Percentiles rank a stretch among this genome's conserved stretches.
phyloP scores from a whole-genome alignment of 2,888 invertebrate species.

The Melanotus villosus region DNA sequence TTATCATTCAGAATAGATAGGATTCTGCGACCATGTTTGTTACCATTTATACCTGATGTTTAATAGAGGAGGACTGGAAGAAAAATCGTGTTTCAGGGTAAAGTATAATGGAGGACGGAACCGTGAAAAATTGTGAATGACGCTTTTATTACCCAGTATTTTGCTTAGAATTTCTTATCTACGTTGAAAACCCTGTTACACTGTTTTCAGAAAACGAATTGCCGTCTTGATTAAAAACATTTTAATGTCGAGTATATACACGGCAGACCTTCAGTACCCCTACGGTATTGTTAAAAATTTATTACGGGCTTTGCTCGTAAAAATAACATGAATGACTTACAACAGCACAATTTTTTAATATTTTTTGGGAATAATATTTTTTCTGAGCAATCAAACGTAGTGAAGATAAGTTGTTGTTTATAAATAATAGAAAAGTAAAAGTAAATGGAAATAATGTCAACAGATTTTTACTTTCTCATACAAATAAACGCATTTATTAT shows the following conservation, averaged over 20 bases:
- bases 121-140: conserved; percentile 23
- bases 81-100: conserved; percentile 13
- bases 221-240: neutral
- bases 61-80: conserved; percentile 24
- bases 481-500: too few relatives aligned
- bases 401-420: too few relatives aligned
- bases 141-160: conserved; percentile 14
- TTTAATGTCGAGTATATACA: neutral
- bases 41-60: conserved; percentile 41
- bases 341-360: too few relatives aligned
- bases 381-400: too few relatives aligned
- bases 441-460: too few relatives aligned
- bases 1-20: conserved; percentile 56
- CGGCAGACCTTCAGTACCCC: too few relatives aligned
- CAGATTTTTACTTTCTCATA: too few relatives aligned
- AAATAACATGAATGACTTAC: too few relatives aligned
- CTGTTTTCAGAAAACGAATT: neutral
- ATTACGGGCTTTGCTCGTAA: too few relatives aligned
- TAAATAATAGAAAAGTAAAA: too few relatives aligned
- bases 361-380: too few relatives aligned
- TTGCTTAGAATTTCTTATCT: conserved; percentile 10
- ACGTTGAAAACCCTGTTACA: neutral
- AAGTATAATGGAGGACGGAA: conserved; percentile 5
- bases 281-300: too few relatives aligned
- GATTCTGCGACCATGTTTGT: conserved; percentile 43